phyloP scores from a whole-genome alignment of 2,113 vertebrate species.

The Crypturellus undulatus region DNA sequence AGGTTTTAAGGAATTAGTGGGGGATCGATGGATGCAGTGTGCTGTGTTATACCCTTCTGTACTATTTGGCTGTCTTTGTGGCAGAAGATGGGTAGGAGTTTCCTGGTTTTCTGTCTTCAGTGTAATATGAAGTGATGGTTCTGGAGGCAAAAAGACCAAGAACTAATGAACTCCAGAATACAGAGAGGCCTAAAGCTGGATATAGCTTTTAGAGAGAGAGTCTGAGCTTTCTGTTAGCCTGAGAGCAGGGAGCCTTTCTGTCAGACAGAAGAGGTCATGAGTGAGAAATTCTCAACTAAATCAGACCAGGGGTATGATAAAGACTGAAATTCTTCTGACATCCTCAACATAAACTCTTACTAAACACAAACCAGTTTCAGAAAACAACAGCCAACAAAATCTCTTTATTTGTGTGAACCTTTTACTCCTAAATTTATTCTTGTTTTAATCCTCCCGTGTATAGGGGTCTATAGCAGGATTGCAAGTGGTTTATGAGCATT shows the following conservation, averaged over 20 bases:
- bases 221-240: constrained; percentile 13
- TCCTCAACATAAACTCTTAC: not conserved
- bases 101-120: not conserved
- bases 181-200: not conserved
- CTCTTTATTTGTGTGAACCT: not conserved
- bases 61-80: not conserved
- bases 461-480: not conserved
- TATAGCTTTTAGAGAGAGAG: constrained; percentile 10
- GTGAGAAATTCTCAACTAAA: constrained; percentile 37
- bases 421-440: not conserved
- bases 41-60: not conserved
- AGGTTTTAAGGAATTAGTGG: not conserved
- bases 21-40: not conserved
- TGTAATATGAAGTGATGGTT: constrained; percentile 44
- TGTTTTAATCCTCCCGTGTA: not conserved
- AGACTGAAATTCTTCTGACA: constrained; percentile 31
- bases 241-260: not conserved
- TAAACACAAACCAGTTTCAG: not conserved
- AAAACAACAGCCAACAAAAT: not conserved
- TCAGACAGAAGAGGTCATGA: constrained; percentile 38
- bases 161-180: constrained; percentile 25
- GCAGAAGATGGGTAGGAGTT: not conserved
- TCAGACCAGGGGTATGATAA: not conserved
- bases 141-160: constrained; percentile 3
- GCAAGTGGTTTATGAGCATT: not conserved